Conservation (phyloP, 2,888 invertebrate species). For the Calameuta filiformis region DNA sequence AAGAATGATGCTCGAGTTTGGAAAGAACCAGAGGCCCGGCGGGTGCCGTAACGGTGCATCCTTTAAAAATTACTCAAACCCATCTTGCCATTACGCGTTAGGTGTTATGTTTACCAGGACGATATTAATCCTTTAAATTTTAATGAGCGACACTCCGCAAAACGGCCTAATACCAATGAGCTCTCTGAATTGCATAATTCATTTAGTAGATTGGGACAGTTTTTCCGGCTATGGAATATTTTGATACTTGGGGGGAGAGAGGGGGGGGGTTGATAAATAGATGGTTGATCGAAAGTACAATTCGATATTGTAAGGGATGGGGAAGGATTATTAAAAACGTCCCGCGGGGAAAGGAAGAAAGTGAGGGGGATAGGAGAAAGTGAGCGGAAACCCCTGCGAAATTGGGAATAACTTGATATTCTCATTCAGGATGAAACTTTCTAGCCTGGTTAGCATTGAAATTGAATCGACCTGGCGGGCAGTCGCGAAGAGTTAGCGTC, state of each 20-base stretch:
- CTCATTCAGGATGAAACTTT: slow-evolving; percentile 49
- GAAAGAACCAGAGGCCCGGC: slow-evolving; percentile 22
- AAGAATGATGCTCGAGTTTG: slow-evolving; percentile 48
- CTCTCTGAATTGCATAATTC: slow-evolving; percentile 44
- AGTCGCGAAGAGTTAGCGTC: slow-evolving; percentile 60
- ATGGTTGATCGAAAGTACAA: neutral
- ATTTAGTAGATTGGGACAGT: slow-evolving; percentile 37
- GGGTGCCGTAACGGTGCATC: slow-evolving; percentile 29
- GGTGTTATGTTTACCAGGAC: slow-evolving; percentile 24
- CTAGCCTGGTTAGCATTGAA: slow-evolving; percentile 64
- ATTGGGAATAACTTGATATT: slow-evolving; percentile 60
- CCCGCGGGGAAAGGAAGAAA: slow-evolving; percentile 43
- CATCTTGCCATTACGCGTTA: slow-evolving; percentile 18
- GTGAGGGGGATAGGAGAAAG: slow-evolving; percentile 62
- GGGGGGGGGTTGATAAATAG: neutral
- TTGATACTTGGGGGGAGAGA: neutral
- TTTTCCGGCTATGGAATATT: slow-evolving; percentile 19
- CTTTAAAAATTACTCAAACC: slow-evolving; percentile 28
- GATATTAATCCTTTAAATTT: slow-evolving; percentile 62
- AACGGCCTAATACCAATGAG: slow-evolving; percentile 54
- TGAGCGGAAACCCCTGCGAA: slow-evolving; percentile 58
- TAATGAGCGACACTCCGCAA: slow-evolving; percentile 50
- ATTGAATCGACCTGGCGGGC: slow-evolving; percentile 62
- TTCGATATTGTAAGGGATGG: neutral
- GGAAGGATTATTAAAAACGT: neutral